Base-by-base conservation (phyloP, 2,888 invertebrate species). In the Drosophila quinaria region DNA sequence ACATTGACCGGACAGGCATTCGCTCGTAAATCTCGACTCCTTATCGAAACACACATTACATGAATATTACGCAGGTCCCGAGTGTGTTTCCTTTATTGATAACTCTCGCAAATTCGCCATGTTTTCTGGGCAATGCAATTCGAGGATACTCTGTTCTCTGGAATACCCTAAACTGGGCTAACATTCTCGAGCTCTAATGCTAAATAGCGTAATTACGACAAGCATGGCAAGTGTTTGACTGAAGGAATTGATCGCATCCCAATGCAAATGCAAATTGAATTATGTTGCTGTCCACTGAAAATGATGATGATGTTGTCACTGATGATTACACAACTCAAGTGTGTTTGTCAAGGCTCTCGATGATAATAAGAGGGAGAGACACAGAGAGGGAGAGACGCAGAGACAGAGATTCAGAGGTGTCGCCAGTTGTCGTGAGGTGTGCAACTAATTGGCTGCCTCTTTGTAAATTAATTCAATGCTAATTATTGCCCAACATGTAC, bases 401-500 rank as follows among this genome's bases (percentile, higher is more conserved):
- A n/a, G n/a, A n/a, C n/a, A n/a, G 8, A 19, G 35, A 51, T 37
- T 2, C 25, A 5, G 41, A 39, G 62, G 41, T 44, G 47, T 39
- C 33, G 33, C 31, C 31, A 52, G 41, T 22, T 41, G 37, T 25
- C 35, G 13, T 15, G 59, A 73, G 66, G 73, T 85, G 86, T 73
- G 67, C 63, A 52, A 63, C 83, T 89, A 86, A 86, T 86, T 89
- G 87, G 77, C 69, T 79, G 67, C 64, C 77, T 74, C 69, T 86
- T 83, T 74, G 85, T 65, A 83, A 71, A 84, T 86, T 89, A 89
- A 89, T 81, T 79, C 71, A 65, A 81, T 74, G 77, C 89, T 84
- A 81, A 86, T 86, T 89, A 87, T 69, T 64, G 70, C 56, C 70
- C 51, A 79, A 79, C 66, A 83, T 60, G 67, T 55, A 55, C 76